Evolutionary conservation across 2,113 vertebrate species (phyloP).

Genomic region (Artemisiospiza belli): DNA sequence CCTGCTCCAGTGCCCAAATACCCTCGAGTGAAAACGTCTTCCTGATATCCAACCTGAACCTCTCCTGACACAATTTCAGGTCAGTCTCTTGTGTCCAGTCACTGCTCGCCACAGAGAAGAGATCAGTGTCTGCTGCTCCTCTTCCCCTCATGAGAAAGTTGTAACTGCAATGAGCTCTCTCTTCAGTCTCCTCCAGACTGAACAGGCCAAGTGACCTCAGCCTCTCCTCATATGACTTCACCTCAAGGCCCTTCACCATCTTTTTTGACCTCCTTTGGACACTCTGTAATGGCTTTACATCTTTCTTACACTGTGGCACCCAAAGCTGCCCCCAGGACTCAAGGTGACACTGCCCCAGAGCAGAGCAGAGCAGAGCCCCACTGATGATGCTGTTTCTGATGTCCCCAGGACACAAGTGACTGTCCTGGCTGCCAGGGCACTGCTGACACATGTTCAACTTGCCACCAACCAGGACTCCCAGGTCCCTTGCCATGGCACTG

Average conservation of each 20-base stretch:
- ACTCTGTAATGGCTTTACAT: neutral
- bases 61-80: neutral
- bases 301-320: neutral
- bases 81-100: accelerated
- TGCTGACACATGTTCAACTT: too few relatives aligned
- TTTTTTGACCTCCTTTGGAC: accelerated
- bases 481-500: neutral
- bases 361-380: accelerated
- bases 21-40: accelerated
- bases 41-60: neutral
- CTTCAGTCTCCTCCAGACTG: neutral
- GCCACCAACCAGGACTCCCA: accelerated
- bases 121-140: neutral
- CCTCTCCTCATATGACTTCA: accelerated
- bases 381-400: too few relatives aligned
- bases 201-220: neutral
- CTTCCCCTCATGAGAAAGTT: accelerated
- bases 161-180: neutral
- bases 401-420: accelerated
- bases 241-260: neutral
- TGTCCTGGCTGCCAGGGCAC: neutral
- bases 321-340: accelerated
- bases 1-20: neutral
- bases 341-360: accelerated
- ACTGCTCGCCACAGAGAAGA: neutral